These are phyloP conservation scores for Seison nebaliae DNA, from an alignment of 1,140 invertebrate species.

Conservation along the genomic window DNA sequence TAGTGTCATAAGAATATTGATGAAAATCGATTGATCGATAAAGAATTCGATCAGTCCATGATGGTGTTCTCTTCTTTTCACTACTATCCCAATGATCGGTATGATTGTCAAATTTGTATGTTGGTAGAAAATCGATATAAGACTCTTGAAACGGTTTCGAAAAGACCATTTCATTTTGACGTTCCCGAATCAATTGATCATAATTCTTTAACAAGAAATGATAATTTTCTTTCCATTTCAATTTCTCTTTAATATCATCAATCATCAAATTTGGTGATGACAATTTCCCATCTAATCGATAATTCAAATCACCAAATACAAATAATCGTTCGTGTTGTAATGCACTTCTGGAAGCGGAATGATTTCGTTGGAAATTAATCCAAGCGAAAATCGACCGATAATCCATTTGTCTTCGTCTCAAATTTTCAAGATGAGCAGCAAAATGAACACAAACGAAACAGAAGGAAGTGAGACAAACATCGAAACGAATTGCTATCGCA, in stretches of 20 bases:
- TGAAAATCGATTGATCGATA: too few species aligned
- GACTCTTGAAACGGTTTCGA: neutral
- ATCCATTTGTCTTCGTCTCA: neutral
- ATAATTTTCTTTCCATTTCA: too few species aligned
- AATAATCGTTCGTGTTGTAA: neutral
- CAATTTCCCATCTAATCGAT: conserved; percentile 76
- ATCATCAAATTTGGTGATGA: too few species aligned
- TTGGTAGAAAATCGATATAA: conserved; percentile 48
- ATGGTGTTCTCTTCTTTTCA: conserved; percentile 69
- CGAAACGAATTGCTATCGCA: conserved; percentile 64
- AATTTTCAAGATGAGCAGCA: conserved; percentile 53
- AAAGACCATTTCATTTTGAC: neutral
- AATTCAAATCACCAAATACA: conserved; percentile 91
- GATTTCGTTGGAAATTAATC: neutral
- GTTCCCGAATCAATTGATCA: neutral
- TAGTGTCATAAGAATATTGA: too few species aligned
- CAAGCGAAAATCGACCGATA: neutral
- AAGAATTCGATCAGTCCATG: conserved; percentile 84
- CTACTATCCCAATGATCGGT: conserved; percentile 97
- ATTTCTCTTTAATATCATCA: too few species aligned
- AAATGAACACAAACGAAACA: conserved; percentile 96
- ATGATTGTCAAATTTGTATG: conserved; percentile 95
- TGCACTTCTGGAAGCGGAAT: neutral
- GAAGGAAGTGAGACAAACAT: conserved; percentile 62
- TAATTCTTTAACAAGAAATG: too few species aligned